Conservation (phyloP, 2,113 vertebrate species). For the Mionectes macconnelli region DNA sequence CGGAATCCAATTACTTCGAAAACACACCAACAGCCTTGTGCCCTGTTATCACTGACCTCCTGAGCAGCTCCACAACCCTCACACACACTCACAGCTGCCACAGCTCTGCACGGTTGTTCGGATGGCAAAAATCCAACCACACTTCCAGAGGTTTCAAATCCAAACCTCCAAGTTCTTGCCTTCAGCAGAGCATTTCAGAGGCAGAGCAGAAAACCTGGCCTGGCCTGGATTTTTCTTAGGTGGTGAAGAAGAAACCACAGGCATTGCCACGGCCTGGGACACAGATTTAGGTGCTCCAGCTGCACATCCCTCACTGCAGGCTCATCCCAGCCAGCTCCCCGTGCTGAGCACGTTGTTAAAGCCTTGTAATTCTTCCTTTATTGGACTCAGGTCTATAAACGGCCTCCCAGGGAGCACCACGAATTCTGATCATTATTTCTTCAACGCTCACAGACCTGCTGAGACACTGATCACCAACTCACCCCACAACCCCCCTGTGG, state of each 20-base stretch:
- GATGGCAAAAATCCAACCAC: background rate
- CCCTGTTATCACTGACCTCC: background rate
- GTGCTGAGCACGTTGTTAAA: slow-evolving; percentile 11
- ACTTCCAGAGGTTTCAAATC: background rate
- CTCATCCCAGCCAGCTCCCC: slow-evolving; percentile 7
- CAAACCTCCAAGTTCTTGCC: background rate
- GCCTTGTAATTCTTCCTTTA: slow-evolving; percentile 62
- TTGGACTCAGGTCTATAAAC: slow-evolving; percentile 65
- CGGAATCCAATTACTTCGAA: background rate
- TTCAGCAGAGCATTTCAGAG: background rate
- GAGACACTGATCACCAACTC: slow-evolving; percentile 71
- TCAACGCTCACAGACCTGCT: slow-evolving; percentile 57
- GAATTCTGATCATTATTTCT: slow-evolving; percentile 74
- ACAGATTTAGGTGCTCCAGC: background rate
- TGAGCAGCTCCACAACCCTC: background rate
- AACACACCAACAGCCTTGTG: background rate
- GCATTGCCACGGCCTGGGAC: background rate
- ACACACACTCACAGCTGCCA: accelerated
- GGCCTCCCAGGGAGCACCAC: slow-evolving; percentile 52
- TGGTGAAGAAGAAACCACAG: background rate
- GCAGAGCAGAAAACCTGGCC: background rate
- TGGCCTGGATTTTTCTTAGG: background rate
- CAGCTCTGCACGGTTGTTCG: background rate
- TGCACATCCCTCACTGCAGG: background rate
- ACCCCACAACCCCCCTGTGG: slow-evolving; percentile 11